Base-by-base conservation (phyloP, 2,113 vertebrate genomes). In the Egretta garzetta region DNA sequence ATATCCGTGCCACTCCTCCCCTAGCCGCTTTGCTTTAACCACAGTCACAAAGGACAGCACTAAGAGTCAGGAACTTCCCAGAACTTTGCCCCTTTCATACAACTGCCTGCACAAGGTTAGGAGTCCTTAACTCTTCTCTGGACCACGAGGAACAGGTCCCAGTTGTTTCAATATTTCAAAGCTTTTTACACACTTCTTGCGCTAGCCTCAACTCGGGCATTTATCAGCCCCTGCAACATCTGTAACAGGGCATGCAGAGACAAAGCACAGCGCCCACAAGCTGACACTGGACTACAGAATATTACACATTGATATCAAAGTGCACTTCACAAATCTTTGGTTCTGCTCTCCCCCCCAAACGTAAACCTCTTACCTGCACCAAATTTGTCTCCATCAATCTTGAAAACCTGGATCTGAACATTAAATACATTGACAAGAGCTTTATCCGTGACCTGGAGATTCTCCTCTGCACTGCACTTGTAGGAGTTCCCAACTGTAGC, bases 371-470 rank as follows among this genome's bases (percentile, higher is more conserved):
- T 98, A 99, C 99, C 99, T 98, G 99, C 87, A 91, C 98, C 99
- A 91, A 99, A 99, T 92, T 98, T 98, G 94, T 98, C 96, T 56
- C 98, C 98, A 2, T 93, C 97, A 12, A 99, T 83, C 33, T 96
- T 98, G 56, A 99, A 99, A 23, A 99, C 99, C 96, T 99, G 99
- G 96, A 99, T 93, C 97, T 99, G 98, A 87, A 99, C 96, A 49
- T 98, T 95, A 97, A 99, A 99, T 45, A 98, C 85, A 90, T 99
- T 99, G 97, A 99, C 90, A 30, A 98, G 96, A 41, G 98, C 97
- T 13, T 89, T 30, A 14, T 90, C 58, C 0, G 94, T 96, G 94
- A 99, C 97, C 3, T 27, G 67, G 58, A 99, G 94, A 16, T 83
- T 99, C 84, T 99, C 98, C 96, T 99, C 98, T 0, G 98, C 86